A percentile compares a stretch with the other conserved stretches of the same genome.
Evolutionary conservation across 1,140 invertebrate genomes (phyloP).

Genomic region (Venturia canescens): DNA sequence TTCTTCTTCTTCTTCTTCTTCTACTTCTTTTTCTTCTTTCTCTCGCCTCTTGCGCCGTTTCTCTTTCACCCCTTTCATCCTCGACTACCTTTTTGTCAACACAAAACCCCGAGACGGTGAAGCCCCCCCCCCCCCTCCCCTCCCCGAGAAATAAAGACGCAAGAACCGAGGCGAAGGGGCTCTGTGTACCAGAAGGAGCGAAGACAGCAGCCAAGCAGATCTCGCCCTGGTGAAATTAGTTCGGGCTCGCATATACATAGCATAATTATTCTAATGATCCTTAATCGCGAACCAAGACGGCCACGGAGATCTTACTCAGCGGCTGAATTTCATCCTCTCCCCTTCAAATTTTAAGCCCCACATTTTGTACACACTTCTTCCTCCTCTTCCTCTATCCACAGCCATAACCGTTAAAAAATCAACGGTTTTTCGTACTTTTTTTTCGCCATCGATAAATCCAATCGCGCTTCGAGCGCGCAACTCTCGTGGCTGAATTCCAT

Average conservation of each 20-base stretch:
- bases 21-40: background rate
- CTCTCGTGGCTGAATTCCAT: no score
- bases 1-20: no score
- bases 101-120: constrained; percentile 1
- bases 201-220: background rate
- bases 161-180: background rate
- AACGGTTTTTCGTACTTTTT: background rate
- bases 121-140: no score
- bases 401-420: no score
- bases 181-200: background rate
- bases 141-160: constrained; percentile 11
- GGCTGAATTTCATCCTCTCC: background rate
- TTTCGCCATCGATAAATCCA: background rate
- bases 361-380: constrained; percentile 6
- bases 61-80: background rate
- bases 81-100: background rate
- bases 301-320: constrained; percentile 29
- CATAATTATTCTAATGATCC: constrained; percentile 46
- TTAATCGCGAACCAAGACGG: constrained; percentile 34
- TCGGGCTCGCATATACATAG: constrained; percentile 44
- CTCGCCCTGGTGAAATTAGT: constrained; percentile 36
- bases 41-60: background rate
- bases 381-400: background rate
- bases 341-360: constrained; percentile 15
- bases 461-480: no score